A percentile compares a stretch with the other conserved stretches of the same genome.
phyloP scores from a whole-genome alignment of 2,888 invertebrate species.

The Epicampocera succincta region DNA sequence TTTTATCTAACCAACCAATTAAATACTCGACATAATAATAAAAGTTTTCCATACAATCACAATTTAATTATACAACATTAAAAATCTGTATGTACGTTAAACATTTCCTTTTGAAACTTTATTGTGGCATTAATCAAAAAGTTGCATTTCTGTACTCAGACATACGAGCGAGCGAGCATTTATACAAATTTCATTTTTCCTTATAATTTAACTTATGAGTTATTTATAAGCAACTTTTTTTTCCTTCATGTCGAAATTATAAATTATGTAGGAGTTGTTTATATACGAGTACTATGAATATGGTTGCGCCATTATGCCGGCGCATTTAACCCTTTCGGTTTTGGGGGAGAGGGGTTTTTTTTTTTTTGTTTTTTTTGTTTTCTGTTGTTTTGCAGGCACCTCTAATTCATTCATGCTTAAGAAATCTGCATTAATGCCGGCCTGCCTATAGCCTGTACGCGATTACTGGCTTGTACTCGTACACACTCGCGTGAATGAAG shows the following conservation, averaged over 20 bases:
- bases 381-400: background rate
- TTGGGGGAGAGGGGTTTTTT: too few relatives aligned
- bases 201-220: conserved; percentile 48
- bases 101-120: conserved; percentile 23
- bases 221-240: conserved; percentile 12
- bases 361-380: background rate
- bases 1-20: too few relatives aligned
- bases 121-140: conserved; percentile 27
- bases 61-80: conserved; percentile 3
- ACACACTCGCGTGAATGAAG: conserved; percentile 44
- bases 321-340: conserved; percentile 55
- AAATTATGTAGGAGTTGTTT: conserved; percentile 60
- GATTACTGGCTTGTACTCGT: conserved; percentile 6
- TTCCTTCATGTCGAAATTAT: conserved; percentile 22
- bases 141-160: background rate
- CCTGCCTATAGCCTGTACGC: too few relatives aligned
- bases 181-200: conserved; percentile 14
- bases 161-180: background rate
- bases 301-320: conserved; percentile 10
- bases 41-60: background rate
- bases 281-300: too few relatives aligned
- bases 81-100: background rate
- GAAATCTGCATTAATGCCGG: conserved; percentile 26
- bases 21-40: background rate
- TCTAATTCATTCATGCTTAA: conserved; percentile 45